Conservation (phyloP, 2,888 invertebrate species). For the Zelleria hepariella region DNA sequence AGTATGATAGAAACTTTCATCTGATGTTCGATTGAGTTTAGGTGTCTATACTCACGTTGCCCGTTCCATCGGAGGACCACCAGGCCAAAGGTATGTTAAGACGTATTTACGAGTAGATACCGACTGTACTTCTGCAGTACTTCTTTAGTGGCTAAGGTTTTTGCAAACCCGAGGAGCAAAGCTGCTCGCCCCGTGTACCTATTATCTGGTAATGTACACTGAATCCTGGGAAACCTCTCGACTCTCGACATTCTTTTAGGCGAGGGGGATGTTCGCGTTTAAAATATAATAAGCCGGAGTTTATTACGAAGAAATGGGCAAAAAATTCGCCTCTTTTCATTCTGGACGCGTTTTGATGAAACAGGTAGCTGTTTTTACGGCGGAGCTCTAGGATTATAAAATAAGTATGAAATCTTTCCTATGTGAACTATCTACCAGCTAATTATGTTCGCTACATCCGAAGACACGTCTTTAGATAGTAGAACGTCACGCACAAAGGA, state of each 20-base stretch:
- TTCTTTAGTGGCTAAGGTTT: background rate
- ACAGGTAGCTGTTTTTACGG: background rate
- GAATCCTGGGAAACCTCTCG: constrained; percentile 38
- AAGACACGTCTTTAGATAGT: background rate
- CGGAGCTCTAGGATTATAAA: no score
- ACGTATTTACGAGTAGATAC: no score
- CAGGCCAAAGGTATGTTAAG: no score
- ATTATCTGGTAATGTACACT: constrained; percentile 42
- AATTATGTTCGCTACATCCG: no score
- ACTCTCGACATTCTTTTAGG: constrained; percentile 21
- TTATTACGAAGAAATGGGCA: constrained; percentile 2
- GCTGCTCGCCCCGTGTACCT: constrained; percentile 35
- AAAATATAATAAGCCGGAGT: constrained; percentile 6
- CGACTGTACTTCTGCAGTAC: background rate
- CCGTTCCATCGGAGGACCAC: no score
- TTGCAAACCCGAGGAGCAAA: constrained; percentile 2
- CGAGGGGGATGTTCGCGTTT: constrained; percentile 6
- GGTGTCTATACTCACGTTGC: no score
- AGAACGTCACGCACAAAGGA: no score
- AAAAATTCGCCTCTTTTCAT: background rate
- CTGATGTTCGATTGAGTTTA: no score
- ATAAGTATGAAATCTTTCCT: no score
- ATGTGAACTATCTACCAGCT: no score
- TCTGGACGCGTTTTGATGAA: background rate
- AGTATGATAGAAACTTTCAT: no score